Base-by-base conservation (phyloP, 2,797 vertebrate genomes). In the Ataeniobius toweri region DNA sequence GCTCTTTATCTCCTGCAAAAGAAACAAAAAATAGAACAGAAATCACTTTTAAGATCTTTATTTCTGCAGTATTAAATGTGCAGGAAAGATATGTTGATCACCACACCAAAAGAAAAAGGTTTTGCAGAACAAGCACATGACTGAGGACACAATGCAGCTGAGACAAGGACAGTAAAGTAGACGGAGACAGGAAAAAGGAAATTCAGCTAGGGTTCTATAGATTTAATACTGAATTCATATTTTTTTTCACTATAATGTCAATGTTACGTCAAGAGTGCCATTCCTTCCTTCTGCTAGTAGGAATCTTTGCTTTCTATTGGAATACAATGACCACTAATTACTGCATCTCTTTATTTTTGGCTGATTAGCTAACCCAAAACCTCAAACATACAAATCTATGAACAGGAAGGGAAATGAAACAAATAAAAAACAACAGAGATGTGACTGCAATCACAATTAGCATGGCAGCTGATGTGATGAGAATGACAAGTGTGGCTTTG, bases 1-100 rank as follows among this genome's bases (percentile, higher is more conserved):
- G 95, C 93, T 96, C 96, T 96, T 96, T 96, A 94, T 96, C 95
- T 95, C 96, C 96, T 96, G 96, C 94, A 94, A 96, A 96, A 94
- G 94, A 95, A 95, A 93, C 75, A 80, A 74, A 94, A 94, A 94
- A 93, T 93, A 94, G 88, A 92, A 92, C 92, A 95, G 74, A 88
- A 93, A 95, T 96, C 94, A 96, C 91, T 94, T 80, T 92, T 94
- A 80, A 85, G 78, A 80, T 86, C 85, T 87, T 83, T 59, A 88
- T 68, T 75, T 85, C 65, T 82, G 83, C 58, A 83, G 46, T 77
- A 83, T 39, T 75, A 76, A 77, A 44, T 83, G 78, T 72, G 80
- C 73, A 89, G 75, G 75, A 86, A 87, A 84, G 70, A 86, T 74
- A 90, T 56, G 73, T 86, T 76, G 75, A 83, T 83, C 82, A 85